Conservation (phyloP, 2,797 vertebrate genomes). For the Artibeus jamaicensis region DNA sequence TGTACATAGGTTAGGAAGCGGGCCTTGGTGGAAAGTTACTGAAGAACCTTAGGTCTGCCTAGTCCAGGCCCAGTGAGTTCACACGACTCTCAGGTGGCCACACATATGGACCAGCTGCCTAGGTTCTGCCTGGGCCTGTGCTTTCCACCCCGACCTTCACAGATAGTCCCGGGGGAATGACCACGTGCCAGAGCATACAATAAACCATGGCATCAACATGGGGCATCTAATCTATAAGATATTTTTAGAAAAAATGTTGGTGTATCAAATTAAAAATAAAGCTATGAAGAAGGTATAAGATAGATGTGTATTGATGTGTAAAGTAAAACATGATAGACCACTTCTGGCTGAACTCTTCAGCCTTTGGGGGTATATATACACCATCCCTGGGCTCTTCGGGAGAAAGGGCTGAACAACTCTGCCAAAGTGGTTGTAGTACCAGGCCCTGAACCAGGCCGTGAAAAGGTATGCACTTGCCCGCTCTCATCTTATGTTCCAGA, state of each 20-base stretch:
- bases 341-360: background rate
- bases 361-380: background rate
- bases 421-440: background rate
- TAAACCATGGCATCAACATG: background rate
- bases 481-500: accelerated
- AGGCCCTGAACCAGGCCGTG: background rate
- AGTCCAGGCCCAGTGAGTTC: background rate
- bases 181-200: background rate
- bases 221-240: background rate
- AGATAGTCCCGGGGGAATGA: background rate
- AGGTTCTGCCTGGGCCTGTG: background rate
- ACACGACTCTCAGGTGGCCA: background rate
- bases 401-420: background rate
- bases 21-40: background rate
- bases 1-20: background rate
- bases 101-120: accelerated
- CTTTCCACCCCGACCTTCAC: background rate
- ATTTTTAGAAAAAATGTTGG: background rate
- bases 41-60: background rate
- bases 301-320: background rate
- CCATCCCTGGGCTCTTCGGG: background rate
- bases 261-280: background rate
- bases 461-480: background rate
- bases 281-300: background rate
- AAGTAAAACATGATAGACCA: background rate